Evolutionary conservation across 1,140 invertebrate genomes (phyloP).

Genomic region (Sipha flava): DNA sequence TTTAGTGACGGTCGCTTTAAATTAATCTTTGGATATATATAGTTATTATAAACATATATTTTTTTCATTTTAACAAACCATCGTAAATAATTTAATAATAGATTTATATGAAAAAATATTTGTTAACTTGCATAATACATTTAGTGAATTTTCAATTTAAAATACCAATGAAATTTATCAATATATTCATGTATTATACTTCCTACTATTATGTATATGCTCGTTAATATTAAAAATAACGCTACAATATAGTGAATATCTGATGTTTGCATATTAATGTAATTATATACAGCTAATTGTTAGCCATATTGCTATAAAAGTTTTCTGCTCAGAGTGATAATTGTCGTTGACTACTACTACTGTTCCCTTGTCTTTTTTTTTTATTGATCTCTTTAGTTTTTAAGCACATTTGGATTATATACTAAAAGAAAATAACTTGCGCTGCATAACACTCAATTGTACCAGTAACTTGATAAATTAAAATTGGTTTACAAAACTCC

Average conservation of each 20-base stretch:
- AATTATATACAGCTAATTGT: neutral
- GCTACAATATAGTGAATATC: neutral
- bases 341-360: neutral
- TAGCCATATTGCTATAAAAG: neutral
- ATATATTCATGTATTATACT: neutral
- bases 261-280: neutral
- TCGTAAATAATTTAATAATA: neutral
- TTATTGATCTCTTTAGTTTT: constrained; percentile 28
- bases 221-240: neutral
- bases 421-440: neutral
- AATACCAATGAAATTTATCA: neutral
- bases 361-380: neutral
- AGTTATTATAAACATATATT: neutral
- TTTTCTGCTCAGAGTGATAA: neutral
- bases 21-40: neutral
- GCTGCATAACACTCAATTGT: neutral
- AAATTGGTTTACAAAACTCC: neutral
- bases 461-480: neutral
- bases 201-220: neutral
- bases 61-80: neutral
- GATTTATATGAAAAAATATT: neutral
- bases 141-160: neutral
- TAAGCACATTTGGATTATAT: neutral
- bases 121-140: neutral
- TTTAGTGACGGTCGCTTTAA: neutral